phyloP scores from a whole-genome alignment of 1,140 invertebrate genomes.

The Macrotrachela quadricornifera region DNA sequence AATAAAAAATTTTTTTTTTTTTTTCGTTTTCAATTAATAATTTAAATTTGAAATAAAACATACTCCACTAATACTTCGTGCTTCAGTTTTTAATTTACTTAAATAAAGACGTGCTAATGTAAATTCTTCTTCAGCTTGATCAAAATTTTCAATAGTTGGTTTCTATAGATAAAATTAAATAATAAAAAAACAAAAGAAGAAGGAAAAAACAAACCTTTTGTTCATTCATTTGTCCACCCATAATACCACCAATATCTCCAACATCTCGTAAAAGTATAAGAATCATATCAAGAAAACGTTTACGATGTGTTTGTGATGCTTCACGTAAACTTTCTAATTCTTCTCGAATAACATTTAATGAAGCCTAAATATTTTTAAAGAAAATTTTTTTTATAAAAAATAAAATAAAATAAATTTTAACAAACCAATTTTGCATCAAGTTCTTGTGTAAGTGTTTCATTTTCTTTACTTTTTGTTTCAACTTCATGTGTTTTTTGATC shows the following conservation, averaged over 20 bases:
- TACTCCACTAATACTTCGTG: slow-evolving; percentile 38
- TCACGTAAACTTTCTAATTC: slow-evolving; percentile 79
- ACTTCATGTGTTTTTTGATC: slow-evolving; percentile 96
- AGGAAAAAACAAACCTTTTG: no score
- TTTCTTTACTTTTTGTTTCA: slow-evolving; percentile 77
- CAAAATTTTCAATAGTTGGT: not conserved
- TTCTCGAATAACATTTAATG: slow-evolving; percentile 45
- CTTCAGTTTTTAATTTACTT: slow-evolving; percentile 90
- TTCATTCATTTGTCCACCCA: slow-evolving; percentile 33
- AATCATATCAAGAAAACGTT: slow-evolving; percentile 78
- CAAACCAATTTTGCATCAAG: slow-evolving; percentile 48
- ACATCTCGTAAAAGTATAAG: slow-evolving; percentile 77
- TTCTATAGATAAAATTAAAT: no score
- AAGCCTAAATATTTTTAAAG: no score
- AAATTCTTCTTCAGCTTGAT: slow-evolving; percentile 89
- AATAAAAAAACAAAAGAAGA: no score
- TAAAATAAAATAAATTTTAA: slow-evolving; percentile 21
- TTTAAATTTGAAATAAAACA: slow-evolving; percentile 5
- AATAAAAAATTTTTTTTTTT: no score
- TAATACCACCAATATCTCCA: slow-evolving; percentile 68
- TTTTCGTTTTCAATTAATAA: no score
- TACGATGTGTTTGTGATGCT: slow-evolving; percentile 61
- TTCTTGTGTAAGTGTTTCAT: slow-evolving; percentile 57
- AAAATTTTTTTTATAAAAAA: no score
- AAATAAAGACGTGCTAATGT: slow-evolving; percentile 88